Base-by-base conservation (phyloP, 2,797 vertebrate genomes). In the Prunella strophiata region DNA sequence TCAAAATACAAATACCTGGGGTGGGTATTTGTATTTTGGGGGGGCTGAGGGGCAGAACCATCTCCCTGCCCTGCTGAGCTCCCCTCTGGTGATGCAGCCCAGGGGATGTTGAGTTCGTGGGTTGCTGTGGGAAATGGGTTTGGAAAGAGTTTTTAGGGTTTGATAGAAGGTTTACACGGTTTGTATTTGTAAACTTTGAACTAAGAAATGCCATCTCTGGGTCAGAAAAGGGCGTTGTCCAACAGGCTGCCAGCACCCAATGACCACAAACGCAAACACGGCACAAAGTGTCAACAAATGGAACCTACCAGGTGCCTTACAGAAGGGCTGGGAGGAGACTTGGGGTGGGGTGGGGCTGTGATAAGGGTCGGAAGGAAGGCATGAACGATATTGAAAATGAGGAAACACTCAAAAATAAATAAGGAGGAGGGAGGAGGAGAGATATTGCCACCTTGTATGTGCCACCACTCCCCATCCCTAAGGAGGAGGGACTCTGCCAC, bases 241-340 rank as follows among this genome's bases (percentile, higher is more conserved):
- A 2, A 17, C n/a, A 26, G 57, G 23, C 16, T 54, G 55, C 29
- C 26, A 43, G 47, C 1, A 2, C 18, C 17, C 30, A n/a, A n/a
- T n/a, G n/a, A n/a, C n/a, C n/a, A n/a, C n/a, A n/a, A n/a, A n/a
- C n/a, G n/a, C n/a, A n/a, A n/a, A n/a, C n/a, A n/a, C n/a, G n/a
- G n/a, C n/a, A n/a, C n/a, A n/a, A n/a, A n/a, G n/a, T n/a, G n/a
- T n/a, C n/a, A n/a, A n/a, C n/a, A n/a, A n/a, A n/a, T n/a, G n/a
- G n/a, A n/a, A n/a, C n/a, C n/a, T n/a, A n/a, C n/a, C n/a, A 3
- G 34, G 43, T 3, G 11, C 47, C 34, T 74, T 62, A 15, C 25
- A 0, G 0, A 7, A 6, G 52, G 47, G 11, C 68, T 40, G 70
- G 45, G 4, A 67, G 67, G 54, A 30, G 47, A 14, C 12, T 1